Evolutionary conservation across 2,888 invertebrate genomes (phyloP).

Genomic region (Dasysyrphus albostriatus): DNA sequence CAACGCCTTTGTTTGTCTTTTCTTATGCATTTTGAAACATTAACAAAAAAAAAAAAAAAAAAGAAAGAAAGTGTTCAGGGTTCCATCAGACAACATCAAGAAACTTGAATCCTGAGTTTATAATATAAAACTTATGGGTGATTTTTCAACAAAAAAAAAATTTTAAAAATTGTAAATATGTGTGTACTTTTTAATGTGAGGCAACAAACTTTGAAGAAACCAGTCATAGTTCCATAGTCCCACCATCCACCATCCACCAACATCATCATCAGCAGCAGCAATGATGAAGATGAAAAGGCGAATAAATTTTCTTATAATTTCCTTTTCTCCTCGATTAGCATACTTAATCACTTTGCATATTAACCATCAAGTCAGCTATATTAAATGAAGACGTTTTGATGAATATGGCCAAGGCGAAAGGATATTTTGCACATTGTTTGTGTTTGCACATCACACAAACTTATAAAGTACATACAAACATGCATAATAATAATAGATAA

Average conservation of each 20-base stretch:
- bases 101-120: constrained; percentile 13
- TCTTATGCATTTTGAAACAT: constrained; percentile 11
- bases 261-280: not conserved
- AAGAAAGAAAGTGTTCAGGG: not conserved
- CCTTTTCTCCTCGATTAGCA: constrained; percentile 67
- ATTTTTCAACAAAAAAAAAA: not conserved
- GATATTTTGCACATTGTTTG: constrained; percentile 23
- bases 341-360: constrained; percentile 61
- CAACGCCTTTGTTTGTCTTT: constrained; percentile 9
- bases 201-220: constrained; percentile 55
- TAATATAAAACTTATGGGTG: constrained; percentile 1
- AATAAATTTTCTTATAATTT: constrained; percentile 71
- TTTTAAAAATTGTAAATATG: too few relatives aligned
- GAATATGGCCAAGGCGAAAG: constrained; percentile 36
- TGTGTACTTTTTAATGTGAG: not conserved
- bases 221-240: too few relatives aligned
- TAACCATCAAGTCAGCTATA: constrained; percentile 48
- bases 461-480: not conserved
- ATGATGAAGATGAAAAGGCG: constrained; percentile 56
- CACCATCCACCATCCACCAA: too few relatives aligned
- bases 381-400: constrained; percentile 65
- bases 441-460: constrained; percentile 14
- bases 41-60: not conserved
- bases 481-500: not conserved
- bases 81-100: not conserved